Conservation (phyloP, 2,888 invertebrate genomes). For the Nomada hirtipes region DNA sequence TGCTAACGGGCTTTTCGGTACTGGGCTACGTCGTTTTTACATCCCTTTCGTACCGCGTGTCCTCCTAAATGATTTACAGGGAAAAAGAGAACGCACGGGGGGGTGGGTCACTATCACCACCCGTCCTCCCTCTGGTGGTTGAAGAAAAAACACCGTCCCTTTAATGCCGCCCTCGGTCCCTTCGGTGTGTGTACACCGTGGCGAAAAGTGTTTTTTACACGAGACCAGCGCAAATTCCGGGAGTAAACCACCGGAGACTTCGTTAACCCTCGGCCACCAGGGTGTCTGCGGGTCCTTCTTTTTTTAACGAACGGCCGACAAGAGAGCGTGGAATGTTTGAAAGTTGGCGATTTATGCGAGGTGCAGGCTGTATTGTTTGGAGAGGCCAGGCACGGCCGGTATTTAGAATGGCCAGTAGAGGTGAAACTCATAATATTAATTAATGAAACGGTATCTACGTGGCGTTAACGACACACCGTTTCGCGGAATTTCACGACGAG, state of each 20-base stretch:
- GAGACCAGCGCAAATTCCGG: conserved; percentile 52
- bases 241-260: conserved; percentile 59
- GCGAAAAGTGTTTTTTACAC: conserved; percentile 60
- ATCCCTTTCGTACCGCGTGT: conserved; percentile 55
- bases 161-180: conserved; percentile 54
- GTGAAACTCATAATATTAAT: conserved; percentile 53
- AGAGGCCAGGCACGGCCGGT: conserved; percentile 1
- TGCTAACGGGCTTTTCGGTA: conserved; percentile 79
- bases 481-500: conserved; percentile 13
- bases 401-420: conserved; percentile 31
- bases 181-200: conserved; percentile 34
- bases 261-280: conserved; percentile 46
- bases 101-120: conserved; percentile 53
- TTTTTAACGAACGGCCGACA: neutral
- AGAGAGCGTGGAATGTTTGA: conserved; percentile 50
- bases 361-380: conserved; percentile 48
- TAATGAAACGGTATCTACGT: conserved; percentile 50
- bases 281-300: conserved; percentile 19
- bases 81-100: conserved; percentile 47
- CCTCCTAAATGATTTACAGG: conserved; percentile 76
- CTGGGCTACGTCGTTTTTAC: conserved; percentile 68
- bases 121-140: neutral
- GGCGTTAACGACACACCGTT: conserved; percentile 50
- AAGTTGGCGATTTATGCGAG: conserved; percentile 54
- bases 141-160: conserved; percentile 53